Conservation (phyloP, 2,113 vertebrate species). For the Acanthochromis polyacanthus region DNA sequence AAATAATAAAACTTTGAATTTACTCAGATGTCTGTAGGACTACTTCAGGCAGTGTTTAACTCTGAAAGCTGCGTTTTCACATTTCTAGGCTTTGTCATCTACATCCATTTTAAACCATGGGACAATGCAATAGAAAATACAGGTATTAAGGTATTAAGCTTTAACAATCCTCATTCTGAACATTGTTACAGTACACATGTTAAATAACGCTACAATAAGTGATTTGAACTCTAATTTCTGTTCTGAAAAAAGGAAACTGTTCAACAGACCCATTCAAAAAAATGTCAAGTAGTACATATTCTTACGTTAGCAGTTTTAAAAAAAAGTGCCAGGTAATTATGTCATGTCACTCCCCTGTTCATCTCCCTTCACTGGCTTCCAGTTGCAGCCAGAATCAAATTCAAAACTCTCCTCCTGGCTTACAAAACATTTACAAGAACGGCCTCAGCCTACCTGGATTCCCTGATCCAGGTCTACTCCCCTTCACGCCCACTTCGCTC, state of each 20-base stretch:
- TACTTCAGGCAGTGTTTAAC: background rate
- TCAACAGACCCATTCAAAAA: slow-evolving; percentile 36
- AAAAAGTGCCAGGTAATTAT: slow-evolving; percentile 35
- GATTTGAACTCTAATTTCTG: slow-evolving; percentile 13
- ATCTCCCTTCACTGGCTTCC: no score
- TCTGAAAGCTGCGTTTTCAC: background rate
- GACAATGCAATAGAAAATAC: no score
- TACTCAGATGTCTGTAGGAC: background rate
- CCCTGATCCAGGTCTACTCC: no score
- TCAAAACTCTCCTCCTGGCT: no score
- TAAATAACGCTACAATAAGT: slow-evolving; percentile 5
- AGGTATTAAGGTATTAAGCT: no score
- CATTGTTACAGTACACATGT: slow-evolving; percentile 6
- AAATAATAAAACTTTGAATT: slow-evolving; percentile 14
- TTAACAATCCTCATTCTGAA: slow-evolving; percentile 19
- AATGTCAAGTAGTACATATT: background rate
- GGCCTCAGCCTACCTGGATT: no score
- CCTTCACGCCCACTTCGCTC: no score
- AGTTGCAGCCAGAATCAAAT: no score
- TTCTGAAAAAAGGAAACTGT: slow-evolving; percentile 34
- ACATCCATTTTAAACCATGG: background rate
- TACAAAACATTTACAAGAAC: no score
- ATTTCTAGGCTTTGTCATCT: background rate
- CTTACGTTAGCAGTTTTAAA: slow-evolving; percentile 8
- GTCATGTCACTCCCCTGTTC: no score